These are phyloP conservation scores for Rattus rattus DNA, from an alignment of 2,113 vertebrate genomes.

Conservation along the genomic window DNA sequence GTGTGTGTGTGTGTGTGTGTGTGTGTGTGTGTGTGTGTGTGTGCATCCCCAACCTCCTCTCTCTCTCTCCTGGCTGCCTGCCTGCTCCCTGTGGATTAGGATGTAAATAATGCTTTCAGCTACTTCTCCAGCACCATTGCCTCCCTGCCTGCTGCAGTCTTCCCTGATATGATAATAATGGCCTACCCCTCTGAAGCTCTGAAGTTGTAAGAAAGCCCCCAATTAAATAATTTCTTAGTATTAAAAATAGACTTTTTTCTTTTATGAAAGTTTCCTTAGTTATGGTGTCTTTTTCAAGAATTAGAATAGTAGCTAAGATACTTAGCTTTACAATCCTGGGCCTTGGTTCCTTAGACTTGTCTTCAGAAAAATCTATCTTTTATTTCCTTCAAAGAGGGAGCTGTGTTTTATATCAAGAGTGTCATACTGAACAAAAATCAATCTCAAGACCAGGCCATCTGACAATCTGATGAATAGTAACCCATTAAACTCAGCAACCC, in stretches of 20 bases:
- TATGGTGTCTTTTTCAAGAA: not conserved
- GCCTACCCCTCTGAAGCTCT: not conserved
- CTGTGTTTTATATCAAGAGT: not conserved
- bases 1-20: too few relatives aligned
- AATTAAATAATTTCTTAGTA: not conserved
- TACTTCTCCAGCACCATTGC: not conserved
- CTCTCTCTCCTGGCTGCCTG: not conserved
- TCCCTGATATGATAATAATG: not conserved
- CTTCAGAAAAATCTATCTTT: not conserved
- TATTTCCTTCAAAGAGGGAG: not conserved
- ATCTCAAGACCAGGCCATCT: not conserved
- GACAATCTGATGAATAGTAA: not conserved
- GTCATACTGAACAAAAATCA: constrained; percentile 36
- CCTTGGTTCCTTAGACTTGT: not conserved
- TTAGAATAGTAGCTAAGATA: not conserved
- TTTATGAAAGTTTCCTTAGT: not conserved
- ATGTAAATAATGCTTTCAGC: not conserved
- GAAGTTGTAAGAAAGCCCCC: not conserved
- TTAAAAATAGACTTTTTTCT: not conserved
- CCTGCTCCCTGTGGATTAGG: not conserved
- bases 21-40: not conserved
- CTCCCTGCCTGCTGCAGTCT: not conserved
- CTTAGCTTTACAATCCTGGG: not conserved
- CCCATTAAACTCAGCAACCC: not conserved
- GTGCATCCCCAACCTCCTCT: not conserved